A percentile compares a stretch with the other conserved stretches of the same genome.
These are phyloP conservation scores for Probosciger aterrimus DNA, from an alignment of 2,113 vertebrate species.

Conservation along the genomic window DNA sequence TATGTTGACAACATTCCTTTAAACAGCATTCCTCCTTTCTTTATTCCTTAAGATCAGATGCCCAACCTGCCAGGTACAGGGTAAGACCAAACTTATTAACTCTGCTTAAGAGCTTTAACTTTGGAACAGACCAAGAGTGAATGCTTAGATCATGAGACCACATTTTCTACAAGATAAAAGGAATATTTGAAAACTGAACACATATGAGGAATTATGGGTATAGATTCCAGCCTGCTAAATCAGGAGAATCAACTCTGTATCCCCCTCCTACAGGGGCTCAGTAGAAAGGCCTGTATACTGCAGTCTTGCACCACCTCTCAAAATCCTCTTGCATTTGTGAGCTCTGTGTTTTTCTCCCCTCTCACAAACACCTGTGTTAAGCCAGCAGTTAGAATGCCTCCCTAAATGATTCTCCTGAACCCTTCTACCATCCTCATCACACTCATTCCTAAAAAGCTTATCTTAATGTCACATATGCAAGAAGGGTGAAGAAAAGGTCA, in stretches of 20 bases:
- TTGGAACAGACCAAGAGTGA: not conserved
- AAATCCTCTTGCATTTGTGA: not conserved
- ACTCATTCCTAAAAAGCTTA: slow-evolving; percentile 11
- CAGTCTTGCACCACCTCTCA: not conserved
- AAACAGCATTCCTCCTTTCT: not conserved
- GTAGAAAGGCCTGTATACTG: not conserved
- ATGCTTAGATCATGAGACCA: not conserved
- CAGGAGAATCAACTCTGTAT: not conserved
- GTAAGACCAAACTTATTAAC: not conserved
- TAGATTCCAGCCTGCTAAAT: not conserved
- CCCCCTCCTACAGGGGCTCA: not conserved
- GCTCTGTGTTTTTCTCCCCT: not conserved
- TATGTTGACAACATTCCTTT: not conserved
- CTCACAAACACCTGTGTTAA: not conserved
- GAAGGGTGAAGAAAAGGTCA: not conserved
- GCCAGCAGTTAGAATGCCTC: not conserved
- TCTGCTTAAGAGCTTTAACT: not conserved
- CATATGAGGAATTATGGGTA: not conserved
- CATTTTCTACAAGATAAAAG: not conserved
- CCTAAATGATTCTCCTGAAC: not conserved
- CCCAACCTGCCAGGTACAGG: not conserved
- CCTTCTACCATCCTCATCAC: not conserved
- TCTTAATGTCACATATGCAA: not conserved
- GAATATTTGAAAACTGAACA: not conserved
- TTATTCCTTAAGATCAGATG: not conserved